Base-by-base conservation (phyloP, 2,888 invertebrate genomes). In the Clusia tigrina region DNA sequence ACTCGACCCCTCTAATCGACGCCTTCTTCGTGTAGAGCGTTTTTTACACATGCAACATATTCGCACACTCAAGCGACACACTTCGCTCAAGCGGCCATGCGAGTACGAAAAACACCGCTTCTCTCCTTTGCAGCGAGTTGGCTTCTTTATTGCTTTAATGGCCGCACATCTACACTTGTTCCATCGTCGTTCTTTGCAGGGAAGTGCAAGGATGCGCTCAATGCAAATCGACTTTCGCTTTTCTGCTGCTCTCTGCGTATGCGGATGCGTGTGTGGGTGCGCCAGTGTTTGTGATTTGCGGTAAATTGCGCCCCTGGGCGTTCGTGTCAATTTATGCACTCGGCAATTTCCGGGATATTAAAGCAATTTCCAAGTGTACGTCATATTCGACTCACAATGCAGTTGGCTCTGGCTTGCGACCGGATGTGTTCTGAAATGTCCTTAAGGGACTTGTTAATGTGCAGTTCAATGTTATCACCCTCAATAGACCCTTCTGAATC, bases 291-390 rank as follows among this genome's bases (percentile, higher is more conserved):
- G 58, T 64, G 61, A 66, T 73, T 75, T 75, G 74, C 67, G 67
- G 52, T 54, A 74, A 71, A 78, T 77, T 76, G 75, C 67, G 77
- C 79, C 80, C 78, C 69, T 73, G 77, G 78, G 79, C 78, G 77
- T 74, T 74, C 71, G 78, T 76, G 78, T 76, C 80, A 78, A 80
- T 80, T 77, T 76, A 76, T 79, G 77, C 77, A 79, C 74, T 74
- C 75, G 71, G 71, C 72, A 74, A 78, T 79, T 76, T 72, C 73
- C 75, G 77, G 69, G 72, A 68, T 73, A 77, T 75, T 75, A 77
- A 76, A 76, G 77, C 76, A 77, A 77, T 77, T 75, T 75, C 77
- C 77, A 75, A 18, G 48, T 48, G 48, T n/a, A 15, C 42, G 6
- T 48, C 42, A n/a, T 42, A 42, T 42, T 6, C n/a, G 42, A 15